Percentiles rank a stretch among this genome's conserved stretches.
Conservation (phyloP, 2,113 vertebrate genomes). For the Gobiocypris rarus region DNA sequence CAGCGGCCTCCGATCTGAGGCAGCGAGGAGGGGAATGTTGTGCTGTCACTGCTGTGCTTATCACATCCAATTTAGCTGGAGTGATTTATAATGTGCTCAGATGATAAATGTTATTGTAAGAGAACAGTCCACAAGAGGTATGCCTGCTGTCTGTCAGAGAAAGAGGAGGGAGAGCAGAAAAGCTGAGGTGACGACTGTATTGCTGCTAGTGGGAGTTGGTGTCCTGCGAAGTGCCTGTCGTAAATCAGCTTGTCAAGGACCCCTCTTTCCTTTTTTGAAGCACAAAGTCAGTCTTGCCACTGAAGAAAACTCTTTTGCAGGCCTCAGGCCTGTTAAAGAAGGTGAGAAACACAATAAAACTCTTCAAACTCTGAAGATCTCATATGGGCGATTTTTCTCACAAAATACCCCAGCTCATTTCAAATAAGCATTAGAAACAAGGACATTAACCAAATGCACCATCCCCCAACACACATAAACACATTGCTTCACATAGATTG, state of each 20-base stretch:
- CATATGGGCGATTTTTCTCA: not conserved
- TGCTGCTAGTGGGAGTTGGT: conserved; percentile 64
- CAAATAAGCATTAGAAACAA: conserved; percentile 8
- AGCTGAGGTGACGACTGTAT: conserved; percentile 59
- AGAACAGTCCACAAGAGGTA: conserved; percentile 64
- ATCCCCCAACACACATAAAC: conserved; percentile 49
- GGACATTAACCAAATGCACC: conserved; percentile 48
- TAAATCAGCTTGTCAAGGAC: conserved; percentile 71
- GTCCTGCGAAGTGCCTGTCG: conserved; percentile 66
- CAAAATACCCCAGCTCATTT: not conserved
- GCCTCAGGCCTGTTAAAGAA: not conserved
- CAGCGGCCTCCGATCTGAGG: conserved; percentile 64
- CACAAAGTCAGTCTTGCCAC: conserved; percentile 31
- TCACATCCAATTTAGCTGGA: conserved; percentile 74
- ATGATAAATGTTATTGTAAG: conserved; percentile 77
- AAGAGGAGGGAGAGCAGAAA: conserved; percentile 61
- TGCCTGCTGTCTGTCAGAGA: conserved; percentile 61
- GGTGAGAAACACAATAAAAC: not conserved
- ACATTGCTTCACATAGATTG: conserved; percentile 55
- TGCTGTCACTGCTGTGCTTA: conserved; percentile 73
- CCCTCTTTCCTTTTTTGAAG: conserved; percentile 47
- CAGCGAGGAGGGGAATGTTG: conserved; percentile 62
- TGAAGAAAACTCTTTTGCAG: not conserved
- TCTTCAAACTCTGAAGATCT: not conserved
- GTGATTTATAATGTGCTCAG: conserved; percentile 79